phyloP scores from a whole-genome alignment of 2,888 invertebrate species.

The Conchocele bisecta region DNA sequence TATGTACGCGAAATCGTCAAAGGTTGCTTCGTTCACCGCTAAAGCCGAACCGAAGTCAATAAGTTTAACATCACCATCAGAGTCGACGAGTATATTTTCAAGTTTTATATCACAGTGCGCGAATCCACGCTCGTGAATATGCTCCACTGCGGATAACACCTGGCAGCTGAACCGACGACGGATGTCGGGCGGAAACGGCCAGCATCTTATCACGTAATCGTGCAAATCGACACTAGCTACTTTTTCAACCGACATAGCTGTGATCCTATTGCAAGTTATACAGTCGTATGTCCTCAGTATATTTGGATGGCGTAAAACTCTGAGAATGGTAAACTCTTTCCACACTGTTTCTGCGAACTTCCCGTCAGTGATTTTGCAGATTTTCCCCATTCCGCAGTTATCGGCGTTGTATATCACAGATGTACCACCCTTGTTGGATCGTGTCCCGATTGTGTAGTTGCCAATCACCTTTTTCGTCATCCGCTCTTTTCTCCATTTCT shows the following conservation, averaged over 20 bases:
- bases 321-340: conserved; percentile 48
- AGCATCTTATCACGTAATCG: conserved; percentile 39
- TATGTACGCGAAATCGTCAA: conserved; percentile 52
- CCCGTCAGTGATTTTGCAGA: conserved; percentile 53
- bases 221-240: conserved; percentile 42
- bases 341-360: conserved; percentile 37
- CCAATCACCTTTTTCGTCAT: conserved; percentile 49
- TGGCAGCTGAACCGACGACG: conserved; percentile 34
- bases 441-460: conserved; percentile 25
- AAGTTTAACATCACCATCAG: conserved; percentile 34
- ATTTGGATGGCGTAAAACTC: conserved; percentile 39
- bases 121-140: conserved; percentile 42
- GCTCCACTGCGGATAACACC: conserved; percentile 47
- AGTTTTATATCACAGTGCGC: conserved; percentile 61
- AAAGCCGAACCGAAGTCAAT: conserved; percentile 58
- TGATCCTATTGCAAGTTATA: conserved; percentile 44
- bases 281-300: conserved; percentile 47
- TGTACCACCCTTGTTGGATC: conserved; percentile 41
- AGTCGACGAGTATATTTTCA: conserved; percentile 49
- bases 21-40: conserved; percentile 44
- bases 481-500: conserved; percentile 53
- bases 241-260: conserved; percentile 47
- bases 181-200: conserved; percentile 41
- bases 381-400: conserved; percentile 2
- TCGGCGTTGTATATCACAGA: conserved; percentile 29